Evolutionary conservation across 1,140 invertebrate species (phyloP).

Genomic region (Zaprionus ornatus): DNA sequence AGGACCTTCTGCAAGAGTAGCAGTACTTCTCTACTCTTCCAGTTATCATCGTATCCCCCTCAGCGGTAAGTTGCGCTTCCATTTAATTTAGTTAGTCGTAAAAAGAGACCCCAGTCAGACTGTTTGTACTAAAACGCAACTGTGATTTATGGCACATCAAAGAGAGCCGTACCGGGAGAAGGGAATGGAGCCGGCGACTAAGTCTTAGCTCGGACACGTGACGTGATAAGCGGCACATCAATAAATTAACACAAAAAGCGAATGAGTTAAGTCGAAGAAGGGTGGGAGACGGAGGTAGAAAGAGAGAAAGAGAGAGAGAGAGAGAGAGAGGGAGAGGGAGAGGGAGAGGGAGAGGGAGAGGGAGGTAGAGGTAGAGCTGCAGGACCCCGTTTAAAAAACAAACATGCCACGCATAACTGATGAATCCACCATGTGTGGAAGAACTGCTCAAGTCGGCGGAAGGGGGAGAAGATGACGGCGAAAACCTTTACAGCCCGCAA

Average conservation of each 20-base stretch:
- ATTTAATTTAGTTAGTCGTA: constrained; percentile 38
- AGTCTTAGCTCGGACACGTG: constrained; percentile 37
- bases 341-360: neutral
- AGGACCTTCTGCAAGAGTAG: neutral
- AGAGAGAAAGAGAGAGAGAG: no score
- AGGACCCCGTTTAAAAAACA: constrained; percentile 59
- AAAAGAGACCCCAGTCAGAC: neutral
- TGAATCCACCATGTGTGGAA: constrained; percentile 44
- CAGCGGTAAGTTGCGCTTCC: neutral
- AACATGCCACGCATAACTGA: constrained; percentile 75
- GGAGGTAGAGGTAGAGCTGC: constrained; percentile 34
- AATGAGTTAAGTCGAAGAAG: constrained; percentile 13
- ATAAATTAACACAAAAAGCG: constrained; percentile 61
- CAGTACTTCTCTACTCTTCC: neutral
- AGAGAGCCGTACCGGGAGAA: constrained; percentile 10
- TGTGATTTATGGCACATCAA: constrained; percentile 50
- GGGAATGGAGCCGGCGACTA: neutral
- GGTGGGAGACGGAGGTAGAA: neutral
- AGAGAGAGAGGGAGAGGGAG: neutral
- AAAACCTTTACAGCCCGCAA: constrained; percentile 58
- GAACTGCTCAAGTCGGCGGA: neutral
- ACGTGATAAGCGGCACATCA: constrained; percentile 58
- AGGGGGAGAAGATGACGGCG: neutral
- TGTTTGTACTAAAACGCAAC: constrained; percentile 22
- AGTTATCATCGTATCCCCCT: neutral